A percentile compares a stretch with the other conserved stretches of the same genome.
Evolutionary conservation across 2,113 vertebrate genomes (phyloP).

Genomic region (Rostratula benghalensis): DNA sequence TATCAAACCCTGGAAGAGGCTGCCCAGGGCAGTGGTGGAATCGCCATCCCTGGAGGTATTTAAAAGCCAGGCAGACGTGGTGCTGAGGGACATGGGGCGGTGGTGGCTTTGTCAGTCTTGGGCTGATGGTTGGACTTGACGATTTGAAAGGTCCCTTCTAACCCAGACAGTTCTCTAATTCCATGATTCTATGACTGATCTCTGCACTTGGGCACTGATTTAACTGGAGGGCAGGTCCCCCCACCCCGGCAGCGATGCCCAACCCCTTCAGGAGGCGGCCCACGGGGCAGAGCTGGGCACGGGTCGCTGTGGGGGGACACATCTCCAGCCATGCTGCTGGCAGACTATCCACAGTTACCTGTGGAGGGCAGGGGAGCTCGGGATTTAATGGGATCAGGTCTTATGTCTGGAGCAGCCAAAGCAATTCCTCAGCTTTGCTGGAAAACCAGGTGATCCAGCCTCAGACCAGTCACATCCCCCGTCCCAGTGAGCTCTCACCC

Average conservation of each 20-base stretch:
- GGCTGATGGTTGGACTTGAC: too few relatives aligned
- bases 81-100: background rate
- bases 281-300: background rate
- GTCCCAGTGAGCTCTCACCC: fast-evolving
- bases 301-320: fast-evolving
- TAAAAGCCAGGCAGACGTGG: background rate
- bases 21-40: background rate
- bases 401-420: background rate
- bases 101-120: background rate
- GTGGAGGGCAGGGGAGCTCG: background rate
- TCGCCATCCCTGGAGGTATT: background rate
- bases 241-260: too few relatives aligned
- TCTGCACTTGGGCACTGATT: background rate
- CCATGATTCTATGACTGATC: background rate
- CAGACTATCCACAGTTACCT: fast-evolving
- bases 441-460: background rate
- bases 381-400: slow-evolving; percentile 8
- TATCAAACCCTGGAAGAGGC: background rate
- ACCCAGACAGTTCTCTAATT: too few relatives aligned
- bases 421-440: slow-evolving; percentile 1
- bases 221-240: background rate
- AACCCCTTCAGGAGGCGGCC: background rate
- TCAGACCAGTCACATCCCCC: fast-evolving
- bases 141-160: too few relatives aligned
- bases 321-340: fast-evolving